Evolutionary conservation across 2,888 invertebrate species (phyloP), one percentile per base, ranked within the genome.

Genomic region (Lasioglossum figueresi): DNA sequence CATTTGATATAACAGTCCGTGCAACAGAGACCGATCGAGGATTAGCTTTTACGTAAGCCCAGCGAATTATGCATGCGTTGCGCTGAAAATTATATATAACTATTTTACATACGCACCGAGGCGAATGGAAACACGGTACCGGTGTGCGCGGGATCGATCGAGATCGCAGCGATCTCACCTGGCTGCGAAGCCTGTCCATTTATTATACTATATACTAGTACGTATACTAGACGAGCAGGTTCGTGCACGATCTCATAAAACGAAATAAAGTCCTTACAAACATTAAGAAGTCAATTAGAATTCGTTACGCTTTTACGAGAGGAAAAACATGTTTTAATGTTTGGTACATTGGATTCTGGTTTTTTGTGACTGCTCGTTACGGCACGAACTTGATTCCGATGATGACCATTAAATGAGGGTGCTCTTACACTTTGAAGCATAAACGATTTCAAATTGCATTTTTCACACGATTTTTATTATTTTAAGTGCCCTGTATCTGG

Each of bases 21-120:
- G 52, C 27, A 63, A 34, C 43, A 16, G 43, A 48, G 56, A 37
- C 16, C 79, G 76, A 34, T 74, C 34, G 77, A 40, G 70, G 74
- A 77, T 84, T 78, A 74, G 74, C 74, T 14, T 84, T 84, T 82
- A 82, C 74, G 82, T 78, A 82, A 84, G 71, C 56, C 45, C 68
- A 19, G 63, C 40, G 70, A 78, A 84, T 78, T 82, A 84, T 82
- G 84, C 77, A 78, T 52, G 59, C 74, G 68, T 71, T 71, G 70
- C 71, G 59, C 48, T 71, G 78, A 31, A 82, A 84, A 84, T 84
- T 84, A 84, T 82, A 82, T 84, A 78, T 82, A 84, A 52, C 70
- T 34, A 16, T 40, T 83, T 83, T 40, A n/a, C 56, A 59, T 70
- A 81, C 82, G 73, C 74, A 63, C 80, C 43, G 66, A 52, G n/a